Evolutionary conservation across 2,113 vertebrate genomes (phyloP).

Genomic region (Oreochromis aureus): DNA sequence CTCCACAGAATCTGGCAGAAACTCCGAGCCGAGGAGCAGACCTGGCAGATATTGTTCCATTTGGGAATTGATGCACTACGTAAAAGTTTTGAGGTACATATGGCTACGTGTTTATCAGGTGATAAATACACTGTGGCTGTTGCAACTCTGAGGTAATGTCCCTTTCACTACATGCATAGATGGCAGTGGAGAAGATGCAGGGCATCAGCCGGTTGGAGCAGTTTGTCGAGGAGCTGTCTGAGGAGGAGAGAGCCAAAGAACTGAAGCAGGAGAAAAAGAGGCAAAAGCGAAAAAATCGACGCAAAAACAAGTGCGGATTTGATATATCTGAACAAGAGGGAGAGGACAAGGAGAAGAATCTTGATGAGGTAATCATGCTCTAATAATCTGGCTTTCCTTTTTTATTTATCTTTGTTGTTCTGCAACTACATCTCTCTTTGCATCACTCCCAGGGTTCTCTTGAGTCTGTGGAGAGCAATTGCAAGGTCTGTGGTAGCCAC

Average conservation of each 20-base stretch:
- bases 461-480: conserved; percentile 77
- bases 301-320: conserved; percentile 93
- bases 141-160: background rate
- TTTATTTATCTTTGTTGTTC: background rate
- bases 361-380: conserved; percentile 78
- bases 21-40: conserved; percentile 92
- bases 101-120: background rate
- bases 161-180: conserved; percentile 59
- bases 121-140: background rate
- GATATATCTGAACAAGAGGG: conserved; percentile 78
- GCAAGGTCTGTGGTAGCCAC: conserved; percentile 80
- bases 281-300: conserved; percentile 92
- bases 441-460: conserved; percentile 72
- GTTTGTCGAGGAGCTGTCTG: conserved; percentile 93
- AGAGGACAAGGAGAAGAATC: conserved; percentile 79
- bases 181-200: conserved; percentile 96
- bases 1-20: conserved; percentile 97
- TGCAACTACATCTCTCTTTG: background rate
- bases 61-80: conserved; percentile 90
- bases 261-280: conserved; percentile 97
- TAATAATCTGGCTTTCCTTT: background rate
- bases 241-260: conserved; percentile 91
- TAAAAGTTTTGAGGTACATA: conserved; percentile 90
- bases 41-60: conserved; percentile 96
- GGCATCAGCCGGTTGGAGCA: conserved; percentile 94